These are phyloP conservation scores for Amblyopsis rosae DNA, from an alignment of 2,113 vertebrate species.

Conservation along the genomic window DNA sequence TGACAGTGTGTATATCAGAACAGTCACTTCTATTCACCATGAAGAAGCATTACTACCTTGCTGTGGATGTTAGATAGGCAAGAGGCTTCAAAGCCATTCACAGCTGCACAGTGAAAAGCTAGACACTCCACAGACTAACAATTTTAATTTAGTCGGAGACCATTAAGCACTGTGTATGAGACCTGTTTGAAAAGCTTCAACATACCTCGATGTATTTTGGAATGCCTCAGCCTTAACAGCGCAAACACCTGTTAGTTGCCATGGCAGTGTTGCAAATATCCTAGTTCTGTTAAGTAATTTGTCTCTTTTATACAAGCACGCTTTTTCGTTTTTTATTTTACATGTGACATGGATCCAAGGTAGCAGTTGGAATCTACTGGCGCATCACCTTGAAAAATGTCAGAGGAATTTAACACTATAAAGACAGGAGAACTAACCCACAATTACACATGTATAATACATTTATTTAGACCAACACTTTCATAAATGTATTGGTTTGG, in stretches of 20 bases:
- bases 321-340: too few species aligned
- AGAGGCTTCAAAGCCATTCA: slow-evolving; percentile 10
- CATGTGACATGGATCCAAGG: too few species aligned
- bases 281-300: background rate
- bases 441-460: too few species aligned
- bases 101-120: slow-evolving; percentile 4
- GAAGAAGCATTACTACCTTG: slow-evolving; percentile 41
- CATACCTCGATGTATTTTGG: background rate
- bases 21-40: slow-evolving; percentile 55
- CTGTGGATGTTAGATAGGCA: slow-evolving; percentile 23
- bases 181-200: background rate
- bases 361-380: too few species aligned
- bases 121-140: background rate
- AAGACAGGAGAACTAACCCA: too few species aligned
- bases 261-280: background rate
- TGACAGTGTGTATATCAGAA: slow-evolving; percentile 60
- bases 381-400: too few species aligned
- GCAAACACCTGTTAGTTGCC: background rate
- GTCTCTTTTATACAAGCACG: background rate
- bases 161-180: background rate
- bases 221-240: background rate
- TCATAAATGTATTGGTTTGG: too few species aligned
- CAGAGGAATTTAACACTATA: too few species aligned
- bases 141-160: background rate
- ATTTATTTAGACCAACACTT: too few species aligned